Evolutionary conservation across 2,888 invertebrate species (phyloP).

Genomic region (Penaeus monodon): DNA sequence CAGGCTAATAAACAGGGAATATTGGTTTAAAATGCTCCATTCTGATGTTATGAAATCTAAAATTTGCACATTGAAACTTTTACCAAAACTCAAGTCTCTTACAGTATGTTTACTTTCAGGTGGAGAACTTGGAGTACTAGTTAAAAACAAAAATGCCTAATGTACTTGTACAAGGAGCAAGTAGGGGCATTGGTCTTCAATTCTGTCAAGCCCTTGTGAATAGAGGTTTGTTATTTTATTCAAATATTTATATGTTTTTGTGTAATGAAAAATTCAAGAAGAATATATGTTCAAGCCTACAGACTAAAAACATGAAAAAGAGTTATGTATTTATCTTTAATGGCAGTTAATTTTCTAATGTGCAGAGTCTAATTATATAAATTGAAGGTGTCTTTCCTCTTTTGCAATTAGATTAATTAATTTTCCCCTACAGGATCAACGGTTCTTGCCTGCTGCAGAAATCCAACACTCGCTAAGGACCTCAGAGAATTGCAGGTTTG

Average conservation of each 20-base stretch:
- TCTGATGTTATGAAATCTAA: too few relatives aligned
- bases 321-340: too few relatives aligned
- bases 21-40: too few relatives aligned
- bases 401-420: not conserved
- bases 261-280: not conserved
- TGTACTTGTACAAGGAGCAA: constrained; percentile 65
- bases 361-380: too few relatives aligned
- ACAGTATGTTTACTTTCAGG: too few relatives aligned
- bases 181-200: constrained; percentile 64
- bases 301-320: not conserved
- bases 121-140: too few relatives aligned
- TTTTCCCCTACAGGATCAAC: constrained; percentile 6
- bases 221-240: constrained; percentile 19
- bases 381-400: not conserved
- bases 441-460: constrained; percentile 34
- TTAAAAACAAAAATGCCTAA: constrained; percentile 14
- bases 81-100: too few relatives aligned
- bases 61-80: too few relatives aligned
- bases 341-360: too few relatives aligned
- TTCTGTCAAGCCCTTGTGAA: constrained; percentile 56
- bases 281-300: not conserved
- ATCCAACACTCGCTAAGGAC: constrained; percentile 6
- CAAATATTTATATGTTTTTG: too few relatives aligned
- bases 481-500: constrained; percentile 27
- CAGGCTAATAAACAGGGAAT: too few relatives aligned